These are phyloP conservation scores for Equus quagga DNA, from an alignment of 2,113 vertebrate species.

Conservation along the genomic window DNA sequence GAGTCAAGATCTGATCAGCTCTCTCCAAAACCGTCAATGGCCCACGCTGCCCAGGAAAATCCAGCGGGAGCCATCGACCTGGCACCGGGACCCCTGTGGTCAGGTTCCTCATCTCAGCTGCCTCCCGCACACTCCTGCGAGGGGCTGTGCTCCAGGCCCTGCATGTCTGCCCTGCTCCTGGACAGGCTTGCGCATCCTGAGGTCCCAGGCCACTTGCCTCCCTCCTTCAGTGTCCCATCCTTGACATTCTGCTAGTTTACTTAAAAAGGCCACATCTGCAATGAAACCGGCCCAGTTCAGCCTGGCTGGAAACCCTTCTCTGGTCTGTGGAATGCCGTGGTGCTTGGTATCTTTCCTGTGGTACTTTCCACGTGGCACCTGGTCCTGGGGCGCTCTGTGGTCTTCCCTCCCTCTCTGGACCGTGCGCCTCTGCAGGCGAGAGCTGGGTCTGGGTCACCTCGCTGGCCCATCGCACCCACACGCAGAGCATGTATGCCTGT, in stretches of 20 bases:
- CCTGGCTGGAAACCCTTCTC: background rate
- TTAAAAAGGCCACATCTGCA: background rate
- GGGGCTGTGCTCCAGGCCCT: background rate
- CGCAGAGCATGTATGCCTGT: accelerated
- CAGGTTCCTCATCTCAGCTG: accelerated
- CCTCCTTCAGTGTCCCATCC: background rate
- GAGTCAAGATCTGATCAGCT: background rate
- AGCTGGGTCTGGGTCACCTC: accelerated
- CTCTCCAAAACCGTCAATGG: background rate
- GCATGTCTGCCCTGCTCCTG: background rate
- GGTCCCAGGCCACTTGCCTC: accelerated
- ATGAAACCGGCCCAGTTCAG: accelerated
- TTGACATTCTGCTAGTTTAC: background rate
- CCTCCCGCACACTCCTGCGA: accelerated
- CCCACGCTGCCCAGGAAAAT: background rate
- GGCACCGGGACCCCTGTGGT: accelerated
- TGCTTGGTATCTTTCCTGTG: accelerated
- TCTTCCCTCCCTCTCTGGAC: accelerated
- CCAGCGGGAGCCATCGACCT: accelerated
- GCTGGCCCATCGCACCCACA: accelerated
- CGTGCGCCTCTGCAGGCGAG: accelerated
- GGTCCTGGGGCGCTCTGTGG: accelerated
- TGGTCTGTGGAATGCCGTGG: background rate
- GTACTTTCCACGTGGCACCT: background rate
- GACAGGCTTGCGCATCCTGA: accelerated